Evolutionary conservation across 1,140 invertebrate species (phyloP), one percentile per base, ranked within the genome.

Genomic region (Saccostrea echinata): DNA sequence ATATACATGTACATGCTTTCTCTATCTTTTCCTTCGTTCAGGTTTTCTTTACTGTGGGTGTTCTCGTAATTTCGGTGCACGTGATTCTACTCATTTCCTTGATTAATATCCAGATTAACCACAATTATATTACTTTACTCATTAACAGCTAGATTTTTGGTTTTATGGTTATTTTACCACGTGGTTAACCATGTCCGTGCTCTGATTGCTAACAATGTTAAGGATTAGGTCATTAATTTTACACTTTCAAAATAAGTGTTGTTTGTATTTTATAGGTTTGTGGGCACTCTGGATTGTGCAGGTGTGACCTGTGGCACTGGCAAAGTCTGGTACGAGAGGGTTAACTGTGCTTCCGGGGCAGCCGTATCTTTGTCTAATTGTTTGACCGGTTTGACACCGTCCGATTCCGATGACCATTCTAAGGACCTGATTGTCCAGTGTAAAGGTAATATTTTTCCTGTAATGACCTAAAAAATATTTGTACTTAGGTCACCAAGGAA

Each of bases 271-370:
- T 76, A 30, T 30, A 76, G 68, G 30, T 27, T 33, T 13, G 68
- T 30, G 11, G 30, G 13, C 24, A 33, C 27, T 13, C 24, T 16
- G 24, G 3, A 16, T 27, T 76, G 68, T 12, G 68, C 68, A 76
- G 68, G 68, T 76, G 68, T 27, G 30, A 30, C 68, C 16, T 76
- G 68, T 76, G 68, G 68, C 13, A 76, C 68, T 3, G 68, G 68
- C 9, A 33, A 76, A 76, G 30, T 76, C 30, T 76, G 68, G 68
- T 76, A 33, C 30, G 68, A 76, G 3, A 30, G 27, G 18, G 68
- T 76, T 16, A 76, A 76, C 8, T 76, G 68, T 16, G 30, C 13
- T 18, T 27, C 27, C 12, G 68, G 30, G 11, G 24, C 27, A 4
- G 27, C 30, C 27, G 55, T 61, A 18, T 30, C 24, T 27, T 9